Percentiles rank a stretch among this genome's conserved stretches.
Conservation (phyloP, 2,797 vertebrate species). For the Mionectes olivaceus region DNA sequence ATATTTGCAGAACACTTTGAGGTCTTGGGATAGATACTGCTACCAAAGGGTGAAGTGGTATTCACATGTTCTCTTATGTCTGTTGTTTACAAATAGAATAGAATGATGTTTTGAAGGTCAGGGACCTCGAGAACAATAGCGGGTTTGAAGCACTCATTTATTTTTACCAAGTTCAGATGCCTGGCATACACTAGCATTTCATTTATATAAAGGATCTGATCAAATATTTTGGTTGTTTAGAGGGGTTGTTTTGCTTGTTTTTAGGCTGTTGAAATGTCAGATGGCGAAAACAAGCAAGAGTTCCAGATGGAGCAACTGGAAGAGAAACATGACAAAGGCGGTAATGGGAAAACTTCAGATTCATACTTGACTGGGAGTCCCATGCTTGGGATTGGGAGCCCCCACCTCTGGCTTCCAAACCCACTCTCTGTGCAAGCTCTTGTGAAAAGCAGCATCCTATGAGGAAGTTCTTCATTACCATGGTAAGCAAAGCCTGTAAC, state of each 20-base stretch:
- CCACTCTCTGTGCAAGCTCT: constrained; percentile 23
- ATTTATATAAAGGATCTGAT: constrained; percentile 66
- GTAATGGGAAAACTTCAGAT: background rate
- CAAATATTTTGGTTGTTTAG: constrained; percentile 60
- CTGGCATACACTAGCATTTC: constrained; percentile 63
- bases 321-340: constrained; percentile 12
- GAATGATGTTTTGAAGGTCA: constrained; percentile 72
- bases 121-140: constrained; percentile 67
- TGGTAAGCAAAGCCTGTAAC: constrained; percentile 45
- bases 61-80: constrained; percentile 61
- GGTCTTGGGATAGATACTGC: constrained; percentile 46
- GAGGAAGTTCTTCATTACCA: constrained; percentile 63
- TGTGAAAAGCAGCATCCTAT: background rate
- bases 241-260: constrained; percentile 60
- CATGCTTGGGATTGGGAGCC: background rate
- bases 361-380: background rate
- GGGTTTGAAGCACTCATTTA: constrained; percentile 68
- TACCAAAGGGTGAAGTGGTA: constrained; percentile 56
- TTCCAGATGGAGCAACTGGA: constrained; percentile 63
- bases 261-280: constrained; percentile 70
- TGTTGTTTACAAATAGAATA: constrained; percentile 70
- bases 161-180: constrained; percentile 72
- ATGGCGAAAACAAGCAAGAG: constrained; percentile 49
- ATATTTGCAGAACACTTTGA: constrained; percentile 53
- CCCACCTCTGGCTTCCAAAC: constrained; percentile 31